These are phyloP conservation scores for Eupithecia subfuscata DNA, from an alignment of 2,888 invertebrate species.

Conservation along the genomic window DNA sequence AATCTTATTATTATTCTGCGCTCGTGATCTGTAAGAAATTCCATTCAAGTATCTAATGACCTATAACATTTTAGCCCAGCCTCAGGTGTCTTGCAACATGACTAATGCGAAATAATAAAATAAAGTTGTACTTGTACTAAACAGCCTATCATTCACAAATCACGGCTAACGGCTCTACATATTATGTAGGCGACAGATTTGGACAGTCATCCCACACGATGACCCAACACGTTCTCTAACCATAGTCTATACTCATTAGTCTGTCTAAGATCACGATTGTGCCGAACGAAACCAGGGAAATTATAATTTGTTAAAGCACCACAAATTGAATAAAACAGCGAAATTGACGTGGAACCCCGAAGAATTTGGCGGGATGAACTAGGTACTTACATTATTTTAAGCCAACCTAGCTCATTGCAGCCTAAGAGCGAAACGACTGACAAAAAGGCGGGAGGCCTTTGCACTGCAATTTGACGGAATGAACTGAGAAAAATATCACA, in stretches of 20 bases:
- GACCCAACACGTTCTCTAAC: neutral
- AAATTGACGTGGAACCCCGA: neutral
- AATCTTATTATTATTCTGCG: neutral
- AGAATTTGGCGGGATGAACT: neutral
- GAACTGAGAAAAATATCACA: neutral
- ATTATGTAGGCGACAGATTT: conserved; percentile 43
- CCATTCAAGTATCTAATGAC: neutral
- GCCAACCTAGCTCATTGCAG: neutral
- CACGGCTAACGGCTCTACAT: conserved; percentile 18
- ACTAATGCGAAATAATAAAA: conserved; percentile 2
- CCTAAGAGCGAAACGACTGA: neutral
- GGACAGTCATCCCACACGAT: conserved; percentile 36
- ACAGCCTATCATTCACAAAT: conserved; percentile 16
- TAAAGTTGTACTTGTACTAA: neutral
- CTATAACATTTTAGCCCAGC: neutral
- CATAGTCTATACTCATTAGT: conserved; percentile 5
- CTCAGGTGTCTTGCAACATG: neutral
- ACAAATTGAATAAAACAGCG: neutral
- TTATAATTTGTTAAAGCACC: neutral
- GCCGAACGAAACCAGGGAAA: neutral
- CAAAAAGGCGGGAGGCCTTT: neutral
- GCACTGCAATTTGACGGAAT: too few species aligned
- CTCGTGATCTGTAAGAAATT: neutral
- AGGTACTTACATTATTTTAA: neutral
- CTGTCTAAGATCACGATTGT: neutral